Evolutionary conservation across 2,888 invertebrate species (phyloP).

Genomic region (Macrophya alboannulata): DNA sequence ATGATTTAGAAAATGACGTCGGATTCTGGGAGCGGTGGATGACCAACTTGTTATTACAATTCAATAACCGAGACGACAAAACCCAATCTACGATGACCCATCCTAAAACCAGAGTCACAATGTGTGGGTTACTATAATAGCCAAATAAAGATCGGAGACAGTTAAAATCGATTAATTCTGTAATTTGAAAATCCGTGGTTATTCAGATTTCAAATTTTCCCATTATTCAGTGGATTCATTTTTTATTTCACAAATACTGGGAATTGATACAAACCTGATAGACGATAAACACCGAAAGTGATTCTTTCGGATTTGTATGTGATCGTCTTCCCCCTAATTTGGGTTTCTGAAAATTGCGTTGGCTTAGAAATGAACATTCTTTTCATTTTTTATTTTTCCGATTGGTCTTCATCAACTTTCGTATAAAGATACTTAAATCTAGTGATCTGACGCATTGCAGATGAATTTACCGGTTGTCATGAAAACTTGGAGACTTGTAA

Average conservation of each 20-base stretch:
- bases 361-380: neutral
- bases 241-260: neutral
- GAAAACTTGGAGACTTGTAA: neutral
- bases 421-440: neutral
- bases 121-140: neutral
- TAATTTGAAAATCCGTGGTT: neutral
- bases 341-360: neutral
- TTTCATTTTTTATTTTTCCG: neutral
- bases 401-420: neutral
- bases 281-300: neutral
- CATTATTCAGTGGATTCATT: neutral
- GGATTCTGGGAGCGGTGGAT: neutral
- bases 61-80: neutral
- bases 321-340: neutral
- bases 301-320: neutral
- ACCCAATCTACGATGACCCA: neutral
- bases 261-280: neutral
- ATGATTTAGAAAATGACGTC: neutral
- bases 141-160: neutral
- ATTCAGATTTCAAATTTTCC: neutral
- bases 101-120: neutral
- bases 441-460: neutral
- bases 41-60: neutral
- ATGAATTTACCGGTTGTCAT: neutral
- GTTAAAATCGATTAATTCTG: neutral